Evolutionary conservation across 2,888 invertebrate genomes (phyloP), one percentile per base, ranked within the genome.

Genomic region (Acleris literana): DNA sequence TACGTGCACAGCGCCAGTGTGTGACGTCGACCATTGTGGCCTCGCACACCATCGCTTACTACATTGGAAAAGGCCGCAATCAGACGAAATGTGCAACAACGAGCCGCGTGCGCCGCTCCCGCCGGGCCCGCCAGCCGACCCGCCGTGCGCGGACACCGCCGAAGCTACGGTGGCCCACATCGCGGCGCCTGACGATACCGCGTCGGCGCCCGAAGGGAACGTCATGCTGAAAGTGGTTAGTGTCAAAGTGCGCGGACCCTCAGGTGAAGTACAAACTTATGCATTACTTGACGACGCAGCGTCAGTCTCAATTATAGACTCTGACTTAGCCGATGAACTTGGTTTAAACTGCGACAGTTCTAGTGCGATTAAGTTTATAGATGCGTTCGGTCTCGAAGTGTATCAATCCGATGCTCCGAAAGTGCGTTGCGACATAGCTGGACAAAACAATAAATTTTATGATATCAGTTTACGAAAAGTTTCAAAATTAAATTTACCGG

Each of bases 221-320:
- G 43, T 25, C 69, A 7, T 70, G 69, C 52, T 62, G 58, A 16
- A 68, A 61, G 11, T 64, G 53, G 43, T 63, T 60, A 11, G 49
- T 6, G 49, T 57, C 6, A 25, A 18, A 18, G 3, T 49, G 18
- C 18, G 49, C 11, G 49, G 49, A 17, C 49, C 49, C 20, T 3
- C 9, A 9, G 49, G 49, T 3, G 20, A 17, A 11, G 52, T 53
- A n/a, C 52, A 53, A n/a, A 53, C 29, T 2, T 53, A 53, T 25
- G 52, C 52, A 5, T 16, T 53, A 16, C 52, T 53, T 33, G 58
- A 64, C 48, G 64, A 64, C 33, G 64, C 64, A 3, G 64, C 64
- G 6, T 58, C 64, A 13, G 58, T 64, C 22, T 64, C 64, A 9
- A 64, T 64, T 16, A 64, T 64, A 5, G 64, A 64, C 18, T 58